Conservation (phyloP, 2,113 vertebrate species). For the Melanerpes aurifrons region DNA sequence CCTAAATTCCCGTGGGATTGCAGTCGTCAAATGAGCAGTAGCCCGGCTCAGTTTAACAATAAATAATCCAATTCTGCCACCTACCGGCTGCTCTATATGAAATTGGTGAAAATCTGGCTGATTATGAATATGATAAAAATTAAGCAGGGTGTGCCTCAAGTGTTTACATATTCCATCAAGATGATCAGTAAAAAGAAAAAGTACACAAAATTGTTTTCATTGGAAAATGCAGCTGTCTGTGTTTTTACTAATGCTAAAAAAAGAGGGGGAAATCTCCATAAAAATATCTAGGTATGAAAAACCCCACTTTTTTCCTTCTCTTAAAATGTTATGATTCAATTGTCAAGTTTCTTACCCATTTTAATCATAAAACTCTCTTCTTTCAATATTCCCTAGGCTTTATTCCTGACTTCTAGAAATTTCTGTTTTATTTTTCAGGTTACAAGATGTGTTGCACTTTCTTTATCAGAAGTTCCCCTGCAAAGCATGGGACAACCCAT, state of each 20-base stretch:
- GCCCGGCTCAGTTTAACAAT: fast-evolving
- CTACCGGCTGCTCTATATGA: not conserved
- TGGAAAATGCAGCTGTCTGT: not conserved
- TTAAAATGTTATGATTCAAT: not conserved
- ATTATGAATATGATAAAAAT: not conserved
- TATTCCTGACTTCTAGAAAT: not conserved
- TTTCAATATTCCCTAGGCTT: not conserved
- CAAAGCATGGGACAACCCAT: not conserved
- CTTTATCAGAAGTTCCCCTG: not conserved
- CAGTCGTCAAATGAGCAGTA: not conserved
- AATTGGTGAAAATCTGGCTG: not conserved
- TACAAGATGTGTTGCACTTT: not conserved
- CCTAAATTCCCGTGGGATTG: not conserved
- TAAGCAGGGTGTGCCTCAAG: not conserved
- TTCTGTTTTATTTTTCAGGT: not conserved
- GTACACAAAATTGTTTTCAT: not conserved
- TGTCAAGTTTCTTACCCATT: not conserved
- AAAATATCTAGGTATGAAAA: not conserved
- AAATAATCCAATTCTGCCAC: slow-evolving; percentile 12
- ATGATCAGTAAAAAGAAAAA: not conserved
- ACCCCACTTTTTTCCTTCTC: not conserved
- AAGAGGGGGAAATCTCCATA: not conserved
- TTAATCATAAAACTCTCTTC: not conserved
- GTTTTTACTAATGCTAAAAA: not conserved
- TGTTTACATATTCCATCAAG: not conserved